Evolutionary conservation across 2,888 invertebrate species (phyloP).

Genomic region (Troilus luridus): DNA sequence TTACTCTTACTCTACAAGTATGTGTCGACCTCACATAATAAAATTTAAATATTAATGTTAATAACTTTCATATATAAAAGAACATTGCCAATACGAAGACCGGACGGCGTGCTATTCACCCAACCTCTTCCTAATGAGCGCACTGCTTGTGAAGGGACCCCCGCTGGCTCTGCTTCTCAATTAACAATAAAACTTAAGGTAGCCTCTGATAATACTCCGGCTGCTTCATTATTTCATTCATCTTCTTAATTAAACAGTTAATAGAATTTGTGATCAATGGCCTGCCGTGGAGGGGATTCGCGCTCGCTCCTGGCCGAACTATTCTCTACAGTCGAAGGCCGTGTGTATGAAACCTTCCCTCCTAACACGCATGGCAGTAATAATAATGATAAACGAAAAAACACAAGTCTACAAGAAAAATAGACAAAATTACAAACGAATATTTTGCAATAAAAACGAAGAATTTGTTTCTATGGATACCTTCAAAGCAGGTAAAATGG

Average conservation of each 20-base stretch:
- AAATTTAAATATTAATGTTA: no score
- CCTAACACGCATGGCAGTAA: neutral
- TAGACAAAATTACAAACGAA: no score
- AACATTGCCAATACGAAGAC: neutral
- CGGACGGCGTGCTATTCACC: neutral
- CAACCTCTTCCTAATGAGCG: neutral
- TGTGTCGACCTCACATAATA: no score
- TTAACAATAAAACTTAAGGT: conserved; percentile 44
- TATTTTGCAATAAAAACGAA: no score
- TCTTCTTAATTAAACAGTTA: conserved; percentile 53
- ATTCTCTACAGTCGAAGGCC: neutral
- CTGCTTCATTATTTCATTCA: conserved; percentile 50
- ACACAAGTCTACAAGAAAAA: neutral
- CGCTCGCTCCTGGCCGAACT: neutral
- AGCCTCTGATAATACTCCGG: neutral
- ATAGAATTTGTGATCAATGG: conserved; percentile 57
- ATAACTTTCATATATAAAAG: neutral
- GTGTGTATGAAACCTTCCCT: neutral
- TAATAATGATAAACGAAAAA: neutral
- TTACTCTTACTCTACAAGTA: no score
- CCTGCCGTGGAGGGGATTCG: neutral
- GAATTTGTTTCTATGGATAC: no score
- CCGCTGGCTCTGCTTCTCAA: neutral
- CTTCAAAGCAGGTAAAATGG: no score
- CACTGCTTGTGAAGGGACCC: neutral